Conservation (phyloP, 1,140 invertebrate species). For the Leptopilina boulardi region DNA sequence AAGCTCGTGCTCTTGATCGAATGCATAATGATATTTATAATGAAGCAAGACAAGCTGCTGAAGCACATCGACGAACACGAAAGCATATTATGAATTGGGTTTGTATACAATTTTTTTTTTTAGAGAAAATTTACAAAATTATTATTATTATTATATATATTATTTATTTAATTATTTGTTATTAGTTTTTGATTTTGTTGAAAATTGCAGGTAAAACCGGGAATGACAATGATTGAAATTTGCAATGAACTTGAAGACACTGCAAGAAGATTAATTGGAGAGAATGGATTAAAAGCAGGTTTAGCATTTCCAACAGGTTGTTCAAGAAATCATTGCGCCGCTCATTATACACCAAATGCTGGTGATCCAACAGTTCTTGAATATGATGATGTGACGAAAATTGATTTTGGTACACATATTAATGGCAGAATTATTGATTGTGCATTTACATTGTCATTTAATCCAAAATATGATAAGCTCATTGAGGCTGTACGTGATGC, state of each 20-base stretch:
- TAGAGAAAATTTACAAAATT: no score
- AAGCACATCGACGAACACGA: constrained; percentile 93
- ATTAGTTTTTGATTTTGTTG: neutral
- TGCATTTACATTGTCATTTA: constrained; percentile 98
- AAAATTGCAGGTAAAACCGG: constrained; percentile 93
- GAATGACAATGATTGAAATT: constrained; percentile 99
- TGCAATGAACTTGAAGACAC: constrained; percentile 97
- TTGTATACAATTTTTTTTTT: no score
- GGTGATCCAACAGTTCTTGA: constrained; percentile 96
- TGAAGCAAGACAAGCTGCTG: constrained; percentile 96
- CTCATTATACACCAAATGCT: constrained; percentile 99
- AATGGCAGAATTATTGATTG: constrained; percentile 99
- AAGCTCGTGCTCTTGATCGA: constrained; percentile 89
- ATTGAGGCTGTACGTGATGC: constrained; percentile 97
- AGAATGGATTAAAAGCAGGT: constrained; percentile 97
- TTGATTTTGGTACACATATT: constrained; percentile 99
- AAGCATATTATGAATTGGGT: constrained; percentile 74
- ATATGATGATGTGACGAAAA: constrained; percentile 99
- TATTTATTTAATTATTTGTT: neutral
- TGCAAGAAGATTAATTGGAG: constrained; percentile 93
- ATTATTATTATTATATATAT: neutral
- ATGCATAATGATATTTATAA: constrained; percentile 94
- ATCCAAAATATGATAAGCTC: constrained; percentile 97
- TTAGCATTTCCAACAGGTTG: constrained; percentile 99
- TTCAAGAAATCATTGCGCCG: constrained; percentile 98